Evolutionary conservation across 2,888 invertebrate species (phyloP), one percentile per base, ranked within the genome.

Genomic region (Aphidoletes aphidimyza): DNA sequence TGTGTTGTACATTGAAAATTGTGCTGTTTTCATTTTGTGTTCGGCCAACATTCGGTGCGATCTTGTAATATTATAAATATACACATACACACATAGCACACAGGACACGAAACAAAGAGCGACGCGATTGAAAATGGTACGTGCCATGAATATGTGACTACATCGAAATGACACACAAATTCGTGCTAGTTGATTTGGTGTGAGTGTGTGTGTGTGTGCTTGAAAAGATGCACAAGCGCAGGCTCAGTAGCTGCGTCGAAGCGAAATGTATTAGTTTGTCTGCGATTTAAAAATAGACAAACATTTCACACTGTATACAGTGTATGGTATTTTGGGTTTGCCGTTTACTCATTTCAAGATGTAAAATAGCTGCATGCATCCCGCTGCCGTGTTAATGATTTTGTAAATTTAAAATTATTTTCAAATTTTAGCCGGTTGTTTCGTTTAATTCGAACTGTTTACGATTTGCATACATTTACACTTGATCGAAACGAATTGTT

Each of bases 331-430:
- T 69, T 14, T 6, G 30, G n/a, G n/a, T n/a, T 69, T 11, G 69
- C 9, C 1, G 8, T 47, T 14, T 47, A 19, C 47, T 47, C 47
- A 19, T 17, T 5, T 14, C 17, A 17, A 2, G 47, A 5, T 11
- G 17, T 47, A 47, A 19, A 11, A 14, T 11, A n/a, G 42, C n/a
- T 3, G n/a, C 22, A 5, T 14, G 34, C 34, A 69, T 69, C 81
- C n/a, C 81, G 81, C n/a, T 37, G 69, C 34, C 69, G 81, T 81
- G 81, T 81, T 81, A 81, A 81, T 81, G 81, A 81, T 81, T 81
- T 81, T 81, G 81, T 81, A 37, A 37, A 81, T n/a, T 37, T n/a
- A 22, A 81, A 81, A 81, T 81, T n/a, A 81, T 81, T 81, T n/a
- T 81, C 19, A 30, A 81, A 81, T 81, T 81, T 81, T 37, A 37